These are phyloP conservation scores for Pollicipes pollicipes DNA, from an alignment of 1,140 invertebrate species.

Conservation along the genomic window DNA sequence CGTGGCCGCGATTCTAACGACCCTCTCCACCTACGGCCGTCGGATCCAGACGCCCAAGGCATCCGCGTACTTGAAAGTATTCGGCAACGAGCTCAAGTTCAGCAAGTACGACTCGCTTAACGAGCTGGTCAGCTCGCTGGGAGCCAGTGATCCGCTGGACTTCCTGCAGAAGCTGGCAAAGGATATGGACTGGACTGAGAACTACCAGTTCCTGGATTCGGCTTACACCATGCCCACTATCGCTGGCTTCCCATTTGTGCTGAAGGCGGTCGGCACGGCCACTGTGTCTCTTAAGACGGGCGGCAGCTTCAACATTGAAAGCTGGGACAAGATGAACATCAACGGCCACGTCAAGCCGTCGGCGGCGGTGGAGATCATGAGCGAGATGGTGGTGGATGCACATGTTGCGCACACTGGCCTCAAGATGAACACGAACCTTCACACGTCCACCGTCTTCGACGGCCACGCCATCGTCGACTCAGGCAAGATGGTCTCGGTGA, in stretches of 20 bases:
- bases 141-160: constrained; percentile 11
- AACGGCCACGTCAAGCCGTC: background rate
- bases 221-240: background rate
- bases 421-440: constrained; percentile 1
- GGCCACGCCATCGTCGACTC: background rate
- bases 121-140: constrained; percentile 3
- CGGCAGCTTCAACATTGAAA: background rate
- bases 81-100: constrained; percentile 37
- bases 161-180: constrained; percentile 12
- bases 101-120: constrained; percentile 22
- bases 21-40: constrained; percentile 12
- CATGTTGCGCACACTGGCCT: background rate
- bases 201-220: background rate
- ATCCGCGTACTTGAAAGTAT: constrained; percentile 27
- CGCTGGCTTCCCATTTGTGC: background rate
- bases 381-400: background rate
- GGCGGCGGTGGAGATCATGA: background rate
- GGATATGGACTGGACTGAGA: background rate
- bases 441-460: background rate
- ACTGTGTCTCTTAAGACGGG: background rate
- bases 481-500: background rate
- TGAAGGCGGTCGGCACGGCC: background rate
- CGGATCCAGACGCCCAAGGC: constrained; percentile 20
- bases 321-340: background rate
- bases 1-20: constrained; percentile 23